phyloP scores from a whole-genome alignment of 1,140 invertebrate genomes.

The Drosophila miranda region DNA sequence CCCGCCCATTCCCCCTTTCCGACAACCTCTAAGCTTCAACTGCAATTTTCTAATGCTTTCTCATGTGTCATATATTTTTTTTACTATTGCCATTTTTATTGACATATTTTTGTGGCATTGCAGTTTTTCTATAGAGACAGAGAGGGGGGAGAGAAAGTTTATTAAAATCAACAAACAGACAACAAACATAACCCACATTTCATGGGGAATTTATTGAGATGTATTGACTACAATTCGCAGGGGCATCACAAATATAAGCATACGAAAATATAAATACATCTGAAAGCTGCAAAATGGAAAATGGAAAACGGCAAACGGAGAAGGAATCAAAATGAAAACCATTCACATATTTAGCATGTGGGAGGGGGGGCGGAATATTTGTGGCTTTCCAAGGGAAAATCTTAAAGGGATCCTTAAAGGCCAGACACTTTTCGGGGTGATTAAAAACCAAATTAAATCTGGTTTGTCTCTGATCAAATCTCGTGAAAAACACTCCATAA shows the following conservation, averaged over 20 bases:
- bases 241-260: background rate
- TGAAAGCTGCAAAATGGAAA: constrained; percentile 5
- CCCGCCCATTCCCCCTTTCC: too few relatives aligned
- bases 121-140: constrained; percentile 23
- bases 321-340: constrained; percentile 31
- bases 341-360: constrained; percentile 35
- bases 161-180: constrained; percentile 36
- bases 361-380: constrained; percentile 10
- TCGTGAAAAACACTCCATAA: background rate
- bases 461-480: too few relatives aligned
- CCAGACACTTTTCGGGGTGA: too few relatives aligned
- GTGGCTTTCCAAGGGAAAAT: background rate
- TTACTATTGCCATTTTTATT: constrained; percentile 32
- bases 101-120: constrained; percentile 38
- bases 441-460: background rate
- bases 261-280: background rate
- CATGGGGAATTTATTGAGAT: constrained; percentile 46
- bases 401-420: too few relatives aligned
- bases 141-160: constrained; percentile 29
- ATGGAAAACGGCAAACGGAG: constrained; percentile 9
- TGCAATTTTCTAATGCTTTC: constrained; percentile 60
- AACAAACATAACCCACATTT: constrained; percentile 51
- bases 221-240: constrained; percentile 32
- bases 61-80: constrained; percentile 10
- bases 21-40: constrained; percentile 15